Percentiles rank a stretch among this genome's conserved stretches.
Conservation (phyloP, 2,113 vertebrate species). For the Fukomys damarensis region DNA sequence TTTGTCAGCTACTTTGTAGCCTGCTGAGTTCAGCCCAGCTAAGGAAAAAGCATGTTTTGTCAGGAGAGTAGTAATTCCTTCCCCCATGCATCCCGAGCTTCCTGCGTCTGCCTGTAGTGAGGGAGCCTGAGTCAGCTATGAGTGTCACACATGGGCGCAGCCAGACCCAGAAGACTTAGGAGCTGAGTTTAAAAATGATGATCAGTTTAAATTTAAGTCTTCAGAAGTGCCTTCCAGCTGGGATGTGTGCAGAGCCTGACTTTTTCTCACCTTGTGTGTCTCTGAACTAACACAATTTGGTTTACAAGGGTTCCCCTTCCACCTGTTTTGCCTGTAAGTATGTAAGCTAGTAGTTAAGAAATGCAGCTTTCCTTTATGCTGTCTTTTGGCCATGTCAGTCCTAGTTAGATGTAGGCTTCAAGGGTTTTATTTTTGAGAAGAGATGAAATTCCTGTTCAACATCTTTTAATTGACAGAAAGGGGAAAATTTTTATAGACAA, state of each 20-base stretch:
- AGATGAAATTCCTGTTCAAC: constrained; percentile 16
- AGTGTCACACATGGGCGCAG: neutral
- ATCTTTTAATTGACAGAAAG: constrained; percentile 13
- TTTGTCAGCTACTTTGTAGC: neutral
- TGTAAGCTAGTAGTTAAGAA: neutral
- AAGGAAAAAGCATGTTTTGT: constrained; percentile 13
- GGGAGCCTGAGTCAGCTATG: neutral
- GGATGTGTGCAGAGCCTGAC: neutral
- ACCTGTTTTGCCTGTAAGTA: neutral
- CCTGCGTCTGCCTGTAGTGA: neutral
- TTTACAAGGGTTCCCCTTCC: neutral
- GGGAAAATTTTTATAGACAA: neutral
- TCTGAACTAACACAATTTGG: constrained; percentile 43
- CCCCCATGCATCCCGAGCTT: neutral
- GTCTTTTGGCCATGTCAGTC: neutral
- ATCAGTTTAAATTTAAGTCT: neutral
- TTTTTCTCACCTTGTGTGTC: neutral
- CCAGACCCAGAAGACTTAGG: neutral
- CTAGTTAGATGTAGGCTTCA: constrained; percentile 26
- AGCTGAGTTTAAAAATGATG: neutral
- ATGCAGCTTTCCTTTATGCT: neutral
- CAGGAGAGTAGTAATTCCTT: neutral
- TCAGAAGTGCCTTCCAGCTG: neutral
- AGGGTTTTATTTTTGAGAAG: constrained; percentile 40
- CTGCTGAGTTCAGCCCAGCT: neutral